Evolutionary conservation across 2,888 invertebrate genomes (phyloP), one percentile per base, ranked within the genome.

Genomic region (Eupsilia transversa): DNA sequence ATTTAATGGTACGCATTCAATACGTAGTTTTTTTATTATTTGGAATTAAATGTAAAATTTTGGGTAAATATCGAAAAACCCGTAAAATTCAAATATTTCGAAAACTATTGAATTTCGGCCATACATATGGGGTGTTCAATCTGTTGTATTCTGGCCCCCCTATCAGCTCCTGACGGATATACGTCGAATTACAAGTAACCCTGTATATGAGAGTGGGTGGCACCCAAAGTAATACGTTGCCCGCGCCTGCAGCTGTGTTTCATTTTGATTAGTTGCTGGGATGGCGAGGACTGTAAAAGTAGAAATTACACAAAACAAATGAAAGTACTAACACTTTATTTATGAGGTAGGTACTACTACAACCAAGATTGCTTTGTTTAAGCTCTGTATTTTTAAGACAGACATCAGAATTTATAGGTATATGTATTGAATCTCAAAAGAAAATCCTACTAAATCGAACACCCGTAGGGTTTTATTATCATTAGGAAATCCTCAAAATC

Each of bases 181-280:
- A n/a, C n/a, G n/a, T n/a, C n/a, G n/a, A n/a, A n/a, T n/a, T n/a
- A n/a, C n/a, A n/a, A n/a, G n/a, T n/a, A n/a, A n/a, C n/a, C n/a
- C n/a, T n/a, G n/a, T n/a, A 23, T 17, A 43, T 27, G 30, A 52
- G 30, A 74, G 59, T 59, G 30, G 33, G n/a, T 43, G n/a, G 30
- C 35, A 61, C 30, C 27, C 33, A 61, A 59, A 52, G 54, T 61
- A 76, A 74, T 73, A 46, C 9, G 7, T 33, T 10, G 9, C 46
- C 43, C 38, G 35, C n/a, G 35, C 17, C 30, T 56, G 61, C 61
- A 80, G 27, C 73, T 76, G 72, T 59, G 79, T 80, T 79, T 27
- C 27, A 17, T 54, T 73, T 54, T 61, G 80, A 72, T 79, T 54
- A 61, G 27, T 60, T 52, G 3, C 27, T 30, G 20, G 35, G 0